Evolutionary conservation across 2,888 invertebrate species (phyloP), one percentile per base, ranked within the genome.

Genomic region (Philopedon plagiatum): DNA sequence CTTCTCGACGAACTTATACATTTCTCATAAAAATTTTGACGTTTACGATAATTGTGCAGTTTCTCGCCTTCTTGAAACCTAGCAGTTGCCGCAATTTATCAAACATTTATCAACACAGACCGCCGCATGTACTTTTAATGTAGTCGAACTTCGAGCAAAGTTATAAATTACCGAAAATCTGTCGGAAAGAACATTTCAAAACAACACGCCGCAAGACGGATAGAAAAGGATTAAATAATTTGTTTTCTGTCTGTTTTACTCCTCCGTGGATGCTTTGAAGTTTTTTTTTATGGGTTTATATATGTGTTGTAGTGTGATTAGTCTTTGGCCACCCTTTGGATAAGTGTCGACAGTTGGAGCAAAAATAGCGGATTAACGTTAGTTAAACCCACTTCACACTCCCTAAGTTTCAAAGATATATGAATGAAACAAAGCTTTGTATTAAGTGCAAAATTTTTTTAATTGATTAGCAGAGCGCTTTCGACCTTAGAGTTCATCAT

Each of bases 151-250:
- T 69, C 60, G 62, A 46, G 62, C 8, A 49, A 56, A 2, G 61
- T 56, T 74, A 70, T 74, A 74, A 71, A 74, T 74, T 71, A 56
- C 37, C 29, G 29, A 41, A 51, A 66, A 32, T 61, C 37, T 56
- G 78, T 76, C 79, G 79, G 78, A 78, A 79, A 76, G 66, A 77
- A 77, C 73, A 76, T 75, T 65, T 75, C 76, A 65, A 63, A 74
- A 76, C 70, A 74, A 62, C 62, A 58, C 32, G 62, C 70, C 66
- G 23, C 65, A 74, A 76, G 76, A 77, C 71, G 56, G 63, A 79
- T 78, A 71, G 74, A 68, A 74, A 74, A 71, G 74, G 75, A 76
- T 78, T 76, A 78, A 67, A 70, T 77, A 75, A 76, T 77, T 77
- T 76, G 77, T 77, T 75, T 74, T 26, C 54, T 37, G 65, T 39